Base-by-base conservation (phyloP, 1,140 invertebrate genomes). In the Patella vulgata region DNA sequence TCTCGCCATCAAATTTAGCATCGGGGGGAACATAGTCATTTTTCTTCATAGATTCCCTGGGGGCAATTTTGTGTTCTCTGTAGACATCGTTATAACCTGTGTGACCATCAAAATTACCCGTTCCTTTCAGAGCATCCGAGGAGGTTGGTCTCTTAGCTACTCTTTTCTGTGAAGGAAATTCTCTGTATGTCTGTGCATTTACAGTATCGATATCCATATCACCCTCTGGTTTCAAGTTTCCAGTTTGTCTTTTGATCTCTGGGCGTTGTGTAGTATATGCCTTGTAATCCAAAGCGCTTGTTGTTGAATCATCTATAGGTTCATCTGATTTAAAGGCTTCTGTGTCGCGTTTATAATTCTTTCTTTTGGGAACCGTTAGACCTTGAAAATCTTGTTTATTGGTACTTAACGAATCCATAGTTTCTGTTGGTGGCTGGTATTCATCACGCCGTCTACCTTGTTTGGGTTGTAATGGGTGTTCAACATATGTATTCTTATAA, bases 251-350 rank as follows among this genome's bases (percentile, higher is more conserved):
- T n/a, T 33, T 25, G 23, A 30, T 31, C 50, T 79, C 68, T 2
- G 70, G 75, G 2, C 65, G 47, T 52, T 70, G 71, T 19, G 52
- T 30, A 2, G 57, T 44, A 44, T 58, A 56, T 46, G 48, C 40
- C 30, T 56, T 33, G 44, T 44, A 67, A 36, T 52, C 47, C 17
- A 31, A 39, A 14, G 39, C 53, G 11, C 21, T 53, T 1, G 57
- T 60, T 1, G 63, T 66, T 30, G 42, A 40, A 28, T 25, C 39
- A 0, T 56, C 46, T 12, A 66, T 39, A 6, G 63, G 53, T 2
- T 21, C 36, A 31, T 66, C 39, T 25, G 63, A 66, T 27, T 0
- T 46, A 6, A 57, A 19, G 17, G 59, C 39, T 0, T 48, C 31
- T 12, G 36, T 28, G 25, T 61, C 42, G 25, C 58, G 64, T 8